Conservation (phyloP, 2,888 invertebrate genomes). For the Drosophila siamana region DNA sequence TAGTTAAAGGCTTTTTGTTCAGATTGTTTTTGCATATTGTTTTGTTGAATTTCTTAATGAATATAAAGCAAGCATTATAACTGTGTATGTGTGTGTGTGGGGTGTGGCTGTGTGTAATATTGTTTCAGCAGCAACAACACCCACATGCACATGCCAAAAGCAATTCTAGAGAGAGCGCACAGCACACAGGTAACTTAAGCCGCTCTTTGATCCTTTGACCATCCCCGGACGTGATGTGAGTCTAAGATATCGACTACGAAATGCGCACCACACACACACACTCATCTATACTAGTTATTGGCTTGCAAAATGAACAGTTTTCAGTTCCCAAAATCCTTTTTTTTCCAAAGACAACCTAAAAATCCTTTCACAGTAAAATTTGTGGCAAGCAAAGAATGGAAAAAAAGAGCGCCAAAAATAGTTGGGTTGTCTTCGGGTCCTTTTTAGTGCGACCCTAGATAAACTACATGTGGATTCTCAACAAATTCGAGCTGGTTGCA, state of each 20-base stretch:
- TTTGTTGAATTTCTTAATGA: slow-evolving; percentile 70
- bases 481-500: slow-evolving; percentile 34
- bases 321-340: slow-evolving; percentile 66
- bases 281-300: slow-evolving; percentile 47
- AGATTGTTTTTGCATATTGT: slow-evolving; percentile 61
- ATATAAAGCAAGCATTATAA: slow-evolving; percentile 58
- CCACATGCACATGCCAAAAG: slow-evolving; percentile 66
- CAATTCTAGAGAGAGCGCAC: slow-evolving; percentile 65
- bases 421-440: slow-evolving; percentile 40
- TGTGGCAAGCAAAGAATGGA: slow-evolving; percentile 41
- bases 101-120: slow-evolving; percentile 60
- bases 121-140: slow-evolving; percentile 61
- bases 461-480: slow-evolving; percentile 45
- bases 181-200: slow-evolving; percentile 61
- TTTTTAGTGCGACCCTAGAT: slow-evolving; percentile 54
- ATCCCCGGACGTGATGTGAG: slow-evolving; percentile 56
- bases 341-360: slow-evolving; percentile 51
- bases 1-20: slow-evolving; percentile 44
- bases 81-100: slow-evolving; percentile 24
- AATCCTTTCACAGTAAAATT: slow-evolving; percentile 72
- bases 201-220: slow-evolving; percentile 47
- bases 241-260: slow-evolving; percentile 71
- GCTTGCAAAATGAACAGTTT: slow-evolving; percentile 68
- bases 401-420: slow-evolving; percentile 74
- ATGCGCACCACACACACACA: slow-evolving; percentile 55